A percentile compares a stretch with the other conserved stretches of the same genome.
phyloP scores from a whole-genome alignment of 2,113 vertebrate species.

The Taxidea taxus region DNA sequence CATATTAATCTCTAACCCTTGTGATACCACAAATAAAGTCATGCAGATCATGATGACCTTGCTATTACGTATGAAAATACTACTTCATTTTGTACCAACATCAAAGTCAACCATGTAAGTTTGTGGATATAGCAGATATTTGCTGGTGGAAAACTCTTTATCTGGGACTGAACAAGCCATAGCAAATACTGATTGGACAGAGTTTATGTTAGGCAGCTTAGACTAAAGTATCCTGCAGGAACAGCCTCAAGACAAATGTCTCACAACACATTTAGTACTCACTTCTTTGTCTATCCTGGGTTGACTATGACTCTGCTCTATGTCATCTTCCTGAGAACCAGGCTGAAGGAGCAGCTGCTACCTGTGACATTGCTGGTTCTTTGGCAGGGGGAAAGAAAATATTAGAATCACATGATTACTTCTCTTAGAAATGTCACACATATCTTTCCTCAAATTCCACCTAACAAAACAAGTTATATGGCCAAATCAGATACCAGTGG shows the following conservation, averaged over 20 bases:
- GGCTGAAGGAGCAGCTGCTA: background rate
- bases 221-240: background rate
- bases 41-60: background rate
- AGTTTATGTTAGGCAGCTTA: background rate
- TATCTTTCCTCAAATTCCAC: background rate
- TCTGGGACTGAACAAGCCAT: background rate
- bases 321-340: background rate
- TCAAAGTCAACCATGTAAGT: background rate
- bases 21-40: background rate
- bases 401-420: background rate
- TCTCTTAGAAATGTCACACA: background rate
- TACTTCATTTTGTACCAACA: background rate
- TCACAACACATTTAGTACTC: background rate
- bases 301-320: background rate
- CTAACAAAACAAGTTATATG: background rate
- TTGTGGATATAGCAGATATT: background rate
- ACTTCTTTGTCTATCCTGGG: background rate
- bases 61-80: background rate
- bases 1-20: background rate
- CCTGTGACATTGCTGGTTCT: background rate
- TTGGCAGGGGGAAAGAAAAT: background rate
- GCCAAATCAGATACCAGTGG: background rate
- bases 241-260: background rate
- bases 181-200: background rate
- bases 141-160: background rate